These are phyloP conservation scores for Thrips palmi DNA, from an alignment of 1,140 invertebrate genomes.

Conservation along the genomic window DNA sequence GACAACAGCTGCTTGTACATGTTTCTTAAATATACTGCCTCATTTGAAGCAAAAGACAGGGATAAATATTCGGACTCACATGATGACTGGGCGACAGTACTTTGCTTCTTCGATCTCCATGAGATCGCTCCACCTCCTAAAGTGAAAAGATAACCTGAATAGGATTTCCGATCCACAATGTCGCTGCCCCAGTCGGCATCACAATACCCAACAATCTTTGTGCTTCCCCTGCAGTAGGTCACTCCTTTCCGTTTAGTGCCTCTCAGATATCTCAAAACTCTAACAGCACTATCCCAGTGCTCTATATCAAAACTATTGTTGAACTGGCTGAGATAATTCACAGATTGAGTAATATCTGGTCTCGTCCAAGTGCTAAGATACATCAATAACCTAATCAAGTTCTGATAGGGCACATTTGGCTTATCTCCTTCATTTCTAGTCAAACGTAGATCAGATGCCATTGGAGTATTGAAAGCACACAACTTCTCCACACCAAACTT, in stretches of 20 bases:
- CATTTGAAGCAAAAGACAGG: slow-evolving; percentile 16
- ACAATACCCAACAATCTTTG: slow-evolving; percentile 16
- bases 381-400: slow-evolving; percentile 20
- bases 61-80: slow-evolving; percentile 19
- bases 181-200: slow-evolving; percentile 22
- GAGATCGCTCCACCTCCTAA: slow-evolving; percentile 14
- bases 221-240: slow-evolving; percentile 13
- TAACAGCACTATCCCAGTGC: slow-evolving; percentile 16
- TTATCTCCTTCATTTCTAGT: background rate
- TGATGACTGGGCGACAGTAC: slow-evolving; percentile 16
- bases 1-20: no score
- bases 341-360: slow-evolving; percentile 23
- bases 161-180: slow-evolving; percentile 18
- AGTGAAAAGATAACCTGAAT: slow-evolving; percentile 16
- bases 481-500: slow-evolving; percentile 18
- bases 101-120: slow-evolving; percentile 17
- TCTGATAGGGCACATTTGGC: slow-evolving; percentile 14
- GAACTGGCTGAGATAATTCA: slow-evolving; percentile 19
- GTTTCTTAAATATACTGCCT: slow-evolving; percentile 12
- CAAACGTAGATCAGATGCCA: slow-evolving; percentile 6
- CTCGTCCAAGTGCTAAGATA: slow-evolving; percentile 20
- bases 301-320: slow-evolving; percentile 13
- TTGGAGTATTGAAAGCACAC: slow-evolving; percentile 8
- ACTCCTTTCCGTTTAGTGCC: slow-evolving; percentile 19
- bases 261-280: slow-evolving; percentile 23